These are phyloP conservation scores for Atopsyche davidsoni DNA, from an alignment of 1,140 invertebrate species.

Conservation along the genomic window DNA sequence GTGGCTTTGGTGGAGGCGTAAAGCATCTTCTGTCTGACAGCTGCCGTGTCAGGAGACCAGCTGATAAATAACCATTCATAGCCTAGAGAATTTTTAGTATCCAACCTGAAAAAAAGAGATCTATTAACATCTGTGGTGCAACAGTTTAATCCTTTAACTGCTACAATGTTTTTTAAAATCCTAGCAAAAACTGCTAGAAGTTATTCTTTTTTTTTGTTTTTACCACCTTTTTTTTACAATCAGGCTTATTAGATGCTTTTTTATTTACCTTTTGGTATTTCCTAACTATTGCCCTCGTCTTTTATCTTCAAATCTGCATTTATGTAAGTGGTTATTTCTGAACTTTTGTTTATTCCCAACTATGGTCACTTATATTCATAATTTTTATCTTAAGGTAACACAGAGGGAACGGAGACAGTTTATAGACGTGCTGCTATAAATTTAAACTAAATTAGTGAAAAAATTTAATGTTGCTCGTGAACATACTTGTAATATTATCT, in stretches of 20 bases:
- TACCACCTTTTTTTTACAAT: not conserved
- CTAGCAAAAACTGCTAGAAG: too few species aligned
- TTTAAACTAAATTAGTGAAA: too few species aligned
- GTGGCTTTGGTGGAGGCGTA: conserved; percentile 98
- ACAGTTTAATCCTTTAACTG: not conserved
- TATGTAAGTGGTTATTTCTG: not conserved
- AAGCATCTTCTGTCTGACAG: conserved; percentile 94
- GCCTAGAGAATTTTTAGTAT: conserved; percentile 68
- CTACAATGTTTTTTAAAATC: not conserved
- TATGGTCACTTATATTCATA: too few species aligned
- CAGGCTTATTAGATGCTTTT: not conserved
- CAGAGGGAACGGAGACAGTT: too few species aligned
- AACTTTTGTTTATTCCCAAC: not conserved
- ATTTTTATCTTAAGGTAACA: too few species aligned
- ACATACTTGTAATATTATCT: too few species aligned
- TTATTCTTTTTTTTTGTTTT: too few species aligned
- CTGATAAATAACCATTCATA: conserved; percentile 93
- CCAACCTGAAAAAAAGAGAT: conserved; percentile 55
- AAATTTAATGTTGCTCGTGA: too few species aligned
- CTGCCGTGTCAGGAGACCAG: conserved; percentile 89
- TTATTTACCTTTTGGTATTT: not conserved
- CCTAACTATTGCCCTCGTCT: too few species aligned
- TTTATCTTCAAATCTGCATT: not conserved
- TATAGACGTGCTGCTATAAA: too few species aligned
- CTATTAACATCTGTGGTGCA: not conserved